Evolutionary conservation across 2,113 vertebrate genomes (phyloP).

Genomic region (Orthonyx spaldingii): DNA sequence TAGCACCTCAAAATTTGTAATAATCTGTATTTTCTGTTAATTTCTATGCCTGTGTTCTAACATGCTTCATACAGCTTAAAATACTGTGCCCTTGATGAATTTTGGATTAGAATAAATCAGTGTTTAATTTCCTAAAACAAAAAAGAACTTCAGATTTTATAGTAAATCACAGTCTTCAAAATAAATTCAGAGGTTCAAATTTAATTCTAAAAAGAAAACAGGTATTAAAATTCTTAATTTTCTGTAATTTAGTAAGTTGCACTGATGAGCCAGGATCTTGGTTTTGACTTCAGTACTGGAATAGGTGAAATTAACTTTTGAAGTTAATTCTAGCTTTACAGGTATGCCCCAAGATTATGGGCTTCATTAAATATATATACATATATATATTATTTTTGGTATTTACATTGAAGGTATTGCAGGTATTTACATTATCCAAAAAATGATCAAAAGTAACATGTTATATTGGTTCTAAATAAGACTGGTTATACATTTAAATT

Average conservation of each 20-base stretch:
- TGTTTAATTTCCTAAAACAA: background rate
- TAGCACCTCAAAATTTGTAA: background rate
- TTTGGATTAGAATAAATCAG: background rate
- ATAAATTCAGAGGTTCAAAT: background rate
- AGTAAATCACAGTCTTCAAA: background rate
- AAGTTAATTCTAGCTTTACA: background rate
- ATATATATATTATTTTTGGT: background rate
- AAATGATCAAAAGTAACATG: background rate
- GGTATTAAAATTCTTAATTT: background rate
- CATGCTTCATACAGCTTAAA: background rate
- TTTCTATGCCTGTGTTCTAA: background rate
- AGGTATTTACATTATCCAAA: background rate
- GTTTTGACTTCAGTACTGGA: background rate
- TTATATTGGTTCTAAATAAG: background rate
- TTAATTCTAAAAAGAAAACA: background rate
- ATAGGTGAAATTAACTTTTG: background rate
- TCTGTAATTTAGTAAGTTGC: background rate
- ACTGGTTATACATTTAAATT: background rate
- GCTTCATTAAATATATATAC: background rate
- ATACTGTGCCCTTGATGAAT: background rate
- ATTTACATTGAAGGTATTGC: background rate
- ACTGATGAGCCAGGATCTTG: background rate
- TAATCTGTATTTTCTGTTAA: background rate
- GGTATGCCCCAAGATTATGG: background rate
- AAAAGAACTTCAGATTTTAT: background rate